phyloP scores from a whole-genome alignment of 2,888 invertebrate species.

The Dryadula phaetusa region DNA sequence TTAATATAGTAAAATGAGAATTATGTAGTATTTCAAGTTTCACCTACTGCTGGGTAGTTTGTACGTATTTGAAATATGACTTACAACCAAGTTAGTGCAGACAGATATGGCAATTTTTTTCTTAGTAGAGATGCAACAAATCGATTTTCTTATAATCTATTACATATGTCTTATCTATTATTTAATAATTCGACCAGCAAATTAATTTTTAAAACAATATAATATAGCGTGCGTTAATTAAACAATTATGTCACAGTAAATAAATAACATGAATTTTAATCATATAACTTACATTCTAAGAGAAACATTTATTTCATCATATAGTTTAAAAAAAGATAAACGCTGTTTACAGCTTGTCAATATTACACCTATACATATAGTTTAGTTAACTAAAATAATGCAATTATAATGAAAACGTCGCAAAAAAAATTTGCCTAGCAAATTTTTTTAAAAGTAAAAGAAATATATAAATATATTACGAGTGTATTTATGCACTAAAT shows the following conservation, averaged over 20 bases:
- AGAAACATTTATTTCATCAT: too few relatives aligned
- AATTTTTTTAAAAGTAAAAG: neutral
- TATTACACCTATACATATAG: neutral
- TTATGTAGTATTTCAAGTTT: neutral
- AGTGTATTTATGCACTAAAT: neutral
- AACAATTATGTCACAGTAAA: neutral
- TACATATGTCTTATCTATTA: neutral
- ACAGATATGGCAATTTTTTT: constrained; percentile 9
- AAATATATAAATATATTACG: neutral
- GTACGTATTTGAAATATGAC: constrained; percentile 5
- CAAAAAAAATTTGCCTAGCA: neutral
- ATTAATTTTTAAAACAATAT: neutral
- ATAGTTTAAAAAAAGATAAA: neutral
- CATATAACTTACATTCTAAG: neutral
- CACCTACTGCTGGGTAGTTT: neutral
- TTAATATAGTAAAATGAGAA: neutral
- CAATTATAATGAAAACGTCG: neutral
- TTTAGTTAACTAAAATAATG: neutral
- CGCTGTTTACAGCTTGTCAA: neutral
- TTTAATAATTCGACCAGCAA: constrained; percentile 7
- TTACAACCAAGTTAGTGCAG: constrained; percentile 1
- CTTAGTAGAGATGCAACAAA: neutral
- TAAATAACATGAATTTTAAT: neutral
- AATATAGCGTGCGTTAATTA: neutral
- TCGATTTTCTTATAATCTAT: neutral